phyloP scores from a whole-genome alignment of 1,140 invertebrate genomes.

The Ditylenchus dipsaci region DNA sequence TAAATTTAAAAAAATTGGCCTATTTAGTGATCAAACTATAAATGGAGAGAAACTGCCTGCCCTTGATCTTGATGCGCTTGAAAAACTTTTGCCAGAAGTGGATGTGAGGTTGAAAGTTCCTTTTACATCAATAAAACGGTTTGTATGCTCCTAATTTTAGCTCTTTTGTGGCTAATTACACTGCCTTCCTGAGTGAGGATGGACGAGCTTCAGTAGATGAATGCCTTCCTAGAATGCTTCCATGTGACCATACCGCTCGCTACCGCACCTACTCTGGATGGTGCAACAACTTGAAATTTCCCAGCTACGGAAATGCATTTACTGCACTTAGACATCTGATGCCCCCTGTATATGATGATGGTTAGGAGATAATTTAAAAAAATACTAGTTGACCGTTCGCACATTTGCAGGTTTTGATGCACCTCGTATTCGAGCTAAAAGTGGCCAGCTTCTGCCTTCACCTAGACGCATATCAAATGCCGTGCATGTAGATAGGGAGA shows the following conservation, averaged over 20 bases:
- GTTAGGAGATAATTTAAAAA: constrained; percentile 70
- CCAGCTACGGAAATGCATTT: constrained; percentile 77
- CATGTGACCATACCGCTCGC: constrained; percentile 74
- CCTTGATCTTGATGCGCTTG: constrained; percentile 21
- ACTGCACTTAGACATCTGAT: constrained; percentile 77
- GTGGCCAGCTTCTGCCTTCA: constrained; percentile 68
- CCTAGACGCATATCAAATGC: constrained; percentile 79
- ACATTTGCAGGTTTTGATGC: constrained; percentile 33
- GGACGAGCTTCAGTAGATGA: constrained; percentile 31
- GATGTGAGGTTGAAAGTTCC: constrained; percentile 9
- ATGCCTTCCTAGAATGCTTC: constrained; percentile 54
- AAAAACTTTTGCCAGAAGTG: constrained; percentile 34
- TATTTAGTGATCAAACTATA: constrained; percentile 14
- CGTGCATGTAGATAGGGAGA: constrained; percentile 75
- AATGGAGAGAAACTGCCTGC: constrained; percentile 37
- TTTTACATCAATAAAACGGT: constrained; percentile 9
- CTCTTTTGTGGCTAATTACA: constrained; percentile 40
- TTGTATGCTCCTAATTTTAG: not conserved
- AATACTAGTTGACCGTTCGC: not conserved
- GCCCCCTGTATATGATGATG: constrained; percentile 88
- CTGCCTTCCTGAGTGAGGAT: constrained; percentile 47
- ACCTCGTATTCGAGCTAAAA: constrained; percentile 66
- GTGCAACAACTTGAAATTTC: constrained; percentile 87
- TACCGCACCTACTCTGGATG: constrained; percentile 86
- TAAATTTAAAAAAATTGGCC: too few relatives aligned